These are phyloP conservation scores for Pangasius larnaudii DNA, from an alignment of 2,797 vertebrate species.

Conservation along the genomic window DNA sequence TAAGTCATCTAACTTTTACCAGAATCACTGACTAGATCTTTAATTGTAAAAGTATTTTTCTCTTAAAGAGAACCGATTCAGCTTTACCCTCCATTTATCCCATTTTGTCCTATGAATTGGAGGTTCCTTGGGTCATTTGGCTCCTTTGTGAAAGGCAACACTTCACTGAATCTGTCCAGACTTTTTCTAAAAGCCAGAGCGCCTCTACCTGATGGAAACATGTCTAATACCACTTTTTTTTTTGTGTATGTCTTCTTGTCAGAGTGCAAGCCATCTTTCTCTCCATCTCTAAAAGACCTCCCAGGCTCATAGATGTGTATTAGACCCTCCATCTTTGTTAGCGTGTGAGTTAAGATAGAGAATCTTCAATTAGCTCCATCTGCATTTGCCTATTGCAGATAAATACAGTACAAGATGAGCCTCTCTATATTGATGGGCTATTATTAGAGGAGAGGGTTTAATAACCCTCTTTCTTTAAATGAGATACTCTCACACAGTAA, in stretches of 20 bases:
- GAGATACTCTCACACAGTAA: constrained; percentile 26
- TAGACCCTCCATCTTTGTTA: constrained; percentile 36
- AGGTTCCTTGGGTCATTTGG: constrained; percentile 1
- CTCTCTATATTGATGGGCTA: constrained; percentile 55
- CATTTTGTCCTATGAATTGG: constrained; percentile 4
- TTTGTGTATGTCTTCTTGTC: not conserved
- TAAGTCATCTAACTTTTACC: not conserved
- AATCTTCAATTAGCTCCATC: constrained; percentile 68
- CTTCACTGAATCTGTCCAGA: not conserved
- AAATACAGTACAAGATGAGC: constrained; percentile 51
- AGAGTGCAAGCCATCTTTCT: not conserved
- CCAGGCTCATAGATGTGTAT: constrained; percentile 49
- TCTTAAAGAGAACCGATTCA: not conserved
- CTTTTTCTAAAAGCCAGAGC: not conserved
- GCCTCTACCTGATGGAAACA: not conserved
- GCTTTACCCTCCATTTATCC: not conserved
- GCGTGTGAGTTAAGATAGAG: constrained; percentile 58
- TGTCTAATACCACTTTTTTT: not conserved
- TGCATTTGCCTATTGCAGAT: constrained; percentile 62
- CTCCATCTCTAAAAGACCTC: constrained; percentile 49
- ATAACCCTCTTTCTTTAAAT: constrained; percentile 52
- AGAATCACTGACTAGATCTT: not conserved
- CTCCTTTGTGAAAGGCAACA: constrained; percentile 1
- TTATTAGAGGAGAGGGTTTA: constrained; percentile 50
- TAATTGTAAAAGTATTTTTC: not conserved